phyloP scores from a whole-genome alignment of 2,888 invertebrate species.

The Caenorhabditis sp. region DNA sequence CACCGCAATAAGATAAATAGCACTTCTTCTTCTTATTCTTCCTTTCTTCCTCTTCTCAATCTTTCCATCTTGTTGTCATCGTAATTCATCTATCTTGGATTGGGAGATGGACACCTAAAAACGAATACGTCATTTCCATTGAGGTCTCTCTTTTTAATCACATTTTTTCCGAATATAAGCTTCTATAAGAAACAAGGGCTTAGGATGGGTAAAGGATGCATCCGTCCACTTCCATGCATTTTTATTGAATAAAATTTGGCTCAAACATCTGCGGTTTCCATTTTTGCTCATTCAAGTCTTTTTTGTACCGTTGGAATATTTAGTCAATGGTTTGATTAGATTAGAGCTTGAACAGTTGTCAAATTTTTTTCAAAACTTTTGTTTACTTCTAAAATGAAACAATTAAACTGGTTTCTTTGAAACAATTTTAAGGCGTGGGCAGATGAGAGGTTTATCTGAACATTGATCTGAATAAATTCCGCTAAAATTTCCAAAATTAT shows the following conservation, averaged over 20 bases:
- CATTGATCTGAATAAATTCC: conserved; percentile 15
- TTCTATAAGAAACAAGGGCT: background rate
- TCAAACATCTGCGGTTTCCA: conserved; percentile 38
- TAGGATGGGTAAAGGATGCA: background rate
- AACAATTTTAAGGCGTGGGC: background rate
- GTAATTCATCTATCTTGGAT: background rate
- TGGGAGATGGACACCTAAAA: background rate
- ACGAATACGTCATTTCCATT: conserved; percentile 5
- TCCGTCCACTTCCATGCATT: conserved; percentile 11
- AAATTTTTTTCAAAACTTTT: background rate
- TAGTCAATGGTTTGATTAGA: too few species aligned
- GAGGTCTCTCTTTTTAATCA: background rate
- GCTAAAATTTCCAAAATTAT: background rate
- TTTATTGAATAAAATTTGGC: conserved; percentile 31
- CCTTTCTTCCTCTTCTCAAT: background rate
- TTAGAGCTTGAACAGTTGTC: too few species aligned
- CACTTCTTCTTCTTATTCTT: conserved; percentile 20
- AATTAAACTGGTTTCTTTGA: conserved; percentile 12
- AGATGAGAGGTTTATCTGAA: conserved; percentile 19
- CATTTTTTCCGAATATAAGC: conserved; percentile 2
- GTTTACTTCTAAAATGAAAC: conserved; percentile 7
- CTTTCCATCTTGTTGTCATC: conserved; percentile 8
- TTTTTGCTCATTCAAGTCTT: background rate
- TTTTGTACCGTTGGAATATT: too few species aligned
- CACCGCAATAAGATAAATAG: conserved; percentile 19